Conservation (phyloP, 2,113 vertebrate genomes). For the Telmatochromis sp. region DNA sequence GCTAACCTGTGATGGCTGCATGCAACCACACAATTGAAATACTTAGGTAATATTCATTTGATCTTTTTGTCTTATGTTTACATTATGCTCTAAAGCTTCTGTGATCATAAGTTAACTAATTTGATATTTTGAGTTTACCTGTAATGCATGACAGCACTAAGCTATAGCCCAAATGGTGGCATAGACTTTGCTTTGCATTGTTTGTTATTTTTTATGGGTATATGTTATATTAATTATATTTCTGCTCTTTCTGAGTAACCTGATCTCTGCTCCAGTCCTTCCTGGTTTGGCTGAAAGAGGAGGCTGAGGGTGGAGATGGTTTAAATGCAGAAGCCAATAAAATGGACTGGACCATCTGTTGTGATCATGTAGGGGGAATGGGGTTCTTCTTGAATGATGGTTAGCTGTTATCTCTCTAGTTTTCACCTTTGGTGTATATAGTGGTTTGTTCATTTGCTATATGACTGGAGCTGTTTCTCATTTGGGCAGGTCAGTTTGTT, state of each 20-base stretch:
- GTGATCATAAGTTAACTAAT: neutral
- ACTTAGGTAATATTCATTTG: neutral
- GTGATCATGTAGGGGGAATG: neutral
- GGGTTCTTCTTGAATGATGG: neutral
- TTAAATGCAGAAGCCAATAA: too few relatives aligned
- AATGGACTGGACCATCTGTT: neutral
- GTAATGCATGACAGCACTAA: neutral
- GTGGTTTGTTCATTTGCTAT: rapidly evolving
- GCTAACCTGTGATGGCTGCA: neutral
- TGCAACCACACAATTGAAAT: neutral
- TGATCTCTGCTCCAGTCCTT: rapidly evolving
- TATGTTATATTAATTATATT: neutral
- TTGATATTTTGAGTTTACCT: neutral
- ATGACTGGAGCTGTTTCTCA: rapidly evolving
- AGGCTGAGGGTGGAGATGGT: neutral
- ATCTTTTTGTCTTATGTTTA: neutral
- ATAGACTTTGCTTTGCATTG: neutral
- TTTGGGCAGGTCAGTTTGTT: neutral
- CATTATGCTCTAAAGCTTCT: neutral
- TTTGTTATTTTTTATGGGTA: neutral
- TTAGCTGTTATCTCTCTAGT: neutral
- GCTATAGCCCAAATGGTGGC: neutral
- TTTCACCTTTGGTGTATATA: neutral
- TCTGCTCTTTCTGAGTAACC: neutral
- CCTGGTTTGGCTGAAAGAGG: neutral